Conservation (phyloP, 2,113 vertebrate genomes). For the Ahaetulla prasina region DNA sequence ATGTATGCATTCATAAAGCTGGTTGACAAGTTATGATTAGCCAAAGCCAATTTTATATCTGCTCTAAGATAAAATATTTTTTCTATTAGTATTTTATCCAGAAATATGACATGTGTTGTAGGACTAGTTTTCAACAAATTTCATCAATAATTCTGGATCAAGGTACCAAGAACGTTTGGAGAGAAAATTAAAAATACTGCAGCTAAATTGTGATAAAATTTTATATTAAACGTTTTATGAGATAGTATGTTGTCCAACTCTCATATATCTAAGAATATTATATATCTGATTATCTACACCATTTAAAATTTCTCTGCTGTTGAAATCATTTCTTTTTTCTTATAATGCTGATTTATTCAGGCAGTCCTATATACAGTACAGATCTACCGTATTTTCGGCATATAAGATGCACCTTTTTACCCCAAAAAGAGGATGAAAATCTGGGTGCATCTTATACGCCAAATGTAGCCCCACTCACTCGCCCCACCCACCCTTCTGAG, state of each 20-base stretch:
- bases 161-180: not conserved
- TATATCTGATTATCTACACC: not conserved
- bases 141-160: not conserved
- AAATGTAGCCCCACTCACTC: too few species aligned
- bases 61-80: not conserved
- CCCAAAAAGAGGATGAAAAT: too few species aligned
- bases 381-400: too few species aligned
- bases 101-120: not conserved
- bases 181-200: not conserved
- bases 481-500: too few species aligned
- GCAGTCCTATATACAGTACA: not conserved
- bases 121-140: not conserved
- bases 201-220: not conserved
- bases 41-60: not conserved
- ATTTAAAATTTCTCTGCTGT: not conserved
- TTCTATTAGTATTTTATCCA: not conserved
- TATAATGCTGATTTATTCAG: not conserved
- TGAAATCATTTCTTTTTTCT: not conserved
- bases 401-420: too few species aligned
- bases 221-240: not conserved
- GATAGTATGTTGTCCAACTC: not conserved
- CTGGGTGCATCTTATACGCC: too few species aligned
- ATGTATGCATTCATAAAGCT: not conserved
- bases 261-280: not conserved
- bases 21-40: not conserved